These are phyloP conservation scores for Tribolium freemani DNA, from an alignment of 2,888 invertebrate genomes.

Conservation along the genomic window DNA sequence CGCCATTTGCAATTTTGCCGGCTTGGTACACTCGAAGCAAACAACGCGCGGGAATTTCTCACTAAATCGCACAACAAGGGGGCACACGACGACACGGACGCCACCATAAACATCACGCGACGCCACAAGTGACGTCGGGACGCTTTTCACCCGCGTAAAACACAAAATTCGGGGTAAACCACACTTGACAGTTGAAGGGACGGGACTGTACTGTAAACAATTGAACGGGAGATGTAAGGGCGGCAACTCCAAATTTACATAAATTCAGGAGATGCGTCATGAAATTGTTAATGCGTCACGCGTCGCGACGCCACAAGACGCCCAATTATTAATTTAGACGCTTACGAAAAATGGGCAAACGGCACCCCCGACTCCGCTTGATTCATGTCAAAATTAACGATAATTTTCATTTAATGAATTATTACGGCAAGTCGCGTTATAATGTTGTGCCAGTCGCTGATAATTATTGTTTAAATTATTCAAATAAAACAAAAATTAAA, in stretches of 20 bases:
- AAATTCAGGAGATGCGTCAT: slow-evolving; percentile 57
- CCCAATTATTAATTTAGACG: neutral
- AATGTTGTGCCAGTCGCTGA: neutral
- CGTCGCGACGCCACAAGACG: slow-evolving; percentile 41
- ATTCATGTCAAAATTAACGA: too few relatives aligned
- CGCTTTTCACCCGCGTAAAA: neutral
- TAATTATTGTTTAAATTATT: neutral
- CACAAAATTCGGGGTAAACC: neutral
- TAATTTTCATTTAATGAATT: neutral
- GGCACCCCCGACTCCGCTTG: too few relatives aligned
- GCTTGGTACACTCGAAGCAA: slow-evolving; percentile 61
- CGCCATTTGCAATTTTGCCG: slow-evolving; percentile 67
- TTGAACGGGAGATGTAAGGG: slow-evolving; percentile 54
- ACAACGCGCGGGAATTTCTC: slow-evolving; percentile 20
- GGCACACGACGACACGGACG: slow-evolving; percentile 7
- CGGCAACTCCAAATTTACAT: slow-evolving; percentile 59
- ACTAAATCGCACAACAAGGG: slow-evolving; percentile 13
- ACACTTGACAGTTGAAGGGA: slow-evolving; percentile 11
- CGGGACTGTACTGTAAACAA: slow-evolving; percentile 60
- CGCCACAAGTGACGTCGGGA: slow-evolving; percentile 8
- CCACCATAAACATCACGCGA: slow-evolving; percentile 6
- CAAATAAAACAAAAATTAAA: neutral
- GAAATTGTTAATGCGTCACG: slow-evolving; percentile 44
- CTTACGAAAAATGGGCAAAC: neutral
- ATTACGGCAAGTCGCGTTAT: neutral